Conservation (phyloP, 2,888 invertebrate species). For the Zygothrica quintamaculata region DNA sequence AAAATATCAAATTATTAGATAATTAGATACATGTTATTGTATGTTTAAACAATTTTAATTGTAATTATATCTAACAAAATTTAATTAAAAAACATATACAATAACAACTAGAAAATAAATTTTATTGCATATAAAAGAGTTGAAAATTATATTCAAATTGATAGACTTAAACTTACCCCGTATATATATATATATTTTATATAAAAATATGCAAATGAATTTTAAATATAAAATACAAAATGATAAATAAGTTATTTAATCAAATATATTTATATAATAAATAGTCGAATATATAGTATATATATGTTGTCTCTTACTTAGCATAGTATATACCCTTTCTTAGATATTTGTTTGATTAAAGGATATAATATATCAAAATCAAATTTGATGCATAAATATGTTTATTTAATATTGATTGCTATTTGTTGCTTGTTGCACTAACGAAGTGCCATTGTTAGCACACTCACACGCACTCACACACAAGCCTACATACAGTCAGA, state of each 20-base stretch:
- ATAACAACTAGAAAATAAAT: too few species aligned
- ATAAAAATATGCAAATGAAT: too few species aligned
- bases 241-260: too few species aligned
- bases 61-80: constrained; percentile 25
- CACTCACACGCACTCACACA: constrained; percentile 21
- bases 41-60: constrained; percentile 21
- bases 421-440: constrained; percentile 58
- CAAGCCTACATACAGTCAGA: constrained; percentile 12
- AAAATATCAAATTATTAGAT: constrained; percentile 53
- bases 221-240: too few species aligned
- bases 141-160: too few species aligned
- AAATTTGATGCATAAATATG: constrained; percentile 59
- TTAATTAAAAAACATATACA: too few species aligned
- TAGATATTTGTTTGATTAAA: constrained; percentile 15
- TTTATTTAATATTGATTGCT: constrained; percentile 67
- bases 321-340: not conserved
- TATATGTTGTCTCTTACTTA: too few species aligned
- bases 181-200: too few species aligned
- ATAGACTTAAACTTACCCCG: too few species aligned
- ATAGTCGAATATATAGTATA: too few species aligned
- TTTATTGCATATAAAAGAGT: too few species aligned
- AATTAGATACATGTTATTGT: constrained; percentile 53
- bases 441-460: constrained; percentile 75
- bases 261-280: too few species aligned
- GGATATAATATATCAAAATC: constrained; percentile 46